These are phyloP conservation scores for Hyperoodon ampullatus DNA, from an alignment of 2,113 vertebrate species.

Conservation along the genomic window DNA sequence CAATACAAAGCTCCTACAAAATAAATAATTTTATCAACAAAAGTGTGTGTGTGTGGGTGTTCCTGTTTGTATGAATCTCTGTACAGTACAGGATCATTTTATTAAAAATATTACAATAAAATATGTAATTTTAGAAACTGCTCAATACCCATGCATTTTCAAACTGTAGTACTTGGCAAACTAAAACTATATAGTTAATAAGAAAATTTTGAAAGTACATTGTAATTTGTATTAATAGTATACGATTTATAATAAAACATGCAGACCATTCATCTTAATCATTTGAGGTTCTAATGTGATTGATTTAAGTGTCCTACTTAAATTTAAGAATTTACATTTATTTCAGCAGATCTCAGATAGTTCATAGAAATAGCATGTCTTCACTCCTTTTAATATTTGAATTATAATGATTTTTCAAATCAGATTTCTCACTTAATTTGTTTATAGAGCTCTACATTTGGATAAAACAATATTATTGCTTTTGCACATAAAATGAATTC, in stretches of 20 bases:
- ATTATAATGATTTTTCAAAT: constrained; percentile 11
- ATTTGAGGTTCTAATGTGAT: not conserved
- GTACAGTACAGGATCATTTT: not conserved
- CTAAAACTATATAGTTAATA: not conserved
- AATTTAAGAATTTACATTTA: not conserved
- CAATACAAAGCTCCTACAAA: not conserved
- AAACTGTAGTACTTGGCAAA: not conserved
- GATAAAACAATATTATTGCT: constrained; percentile 29
- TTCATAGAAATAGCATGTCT: not conserved
- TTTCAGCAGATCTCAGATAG: not conserved
- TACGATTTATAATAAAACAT: constrained; percentile 33
- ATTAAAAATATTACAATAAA: not conserved
- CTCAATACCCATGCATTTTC: not conserved
- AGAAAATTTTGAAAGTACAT: constrained; percentile 3
- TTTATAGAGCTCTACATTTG: not conserved
- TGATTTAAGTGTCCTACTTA: not conserved
- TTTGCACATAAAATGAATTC: not conserved
- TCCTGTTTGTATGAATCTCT: not conserved
- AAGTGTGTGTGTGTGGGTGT: not conserved
- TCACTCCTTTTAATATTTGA: not conserved
- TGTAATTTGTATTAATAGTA: not conserved
- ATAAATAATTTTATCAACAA: constrained; percentile 47
- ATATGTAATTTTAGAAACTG: not conserved
- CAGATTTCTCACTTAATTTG: not conserved
- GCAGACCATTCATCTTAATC: not conserved